Evolutionary conservation across 2,888 invertebrate species (phyloP).

Genomic region (Eupithecia inturbata): DNA sequence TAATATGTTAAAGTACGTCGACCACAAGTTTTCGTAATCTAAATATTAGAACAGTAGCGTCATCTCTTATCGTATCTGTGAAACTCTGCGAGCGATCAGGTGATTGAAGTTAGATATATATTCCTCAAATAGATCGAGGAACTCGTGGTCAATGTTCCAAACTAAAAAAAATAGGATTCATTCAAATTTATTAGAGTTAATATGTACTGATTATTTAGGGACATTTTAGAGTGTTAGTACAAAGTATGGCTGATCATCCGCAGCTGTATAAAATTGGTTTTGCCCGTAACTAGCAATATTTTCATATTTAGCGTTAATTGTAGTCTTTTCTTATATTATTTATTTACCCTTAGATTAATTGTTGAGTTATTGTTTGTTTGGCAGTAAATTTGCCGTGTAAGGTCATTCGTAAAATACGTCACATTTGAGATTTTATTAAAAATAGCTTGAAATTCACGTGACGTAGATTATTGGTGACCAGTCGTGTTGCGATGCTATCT

Average conservation of each 20-base stretch:
- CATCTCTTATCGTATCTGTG: neutral
- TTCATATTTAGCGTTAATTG: conserved; percentile 58
- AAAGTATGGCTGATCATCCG: conserved; percentile 62
- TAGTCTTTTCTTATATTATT: conserved; percentile 65
- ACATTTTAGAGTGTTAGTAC: conserved; percentile 64
- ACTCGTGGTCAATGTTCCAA: conserved; percentile 21
- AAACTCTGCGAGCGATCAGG: conserved; percentile 2
- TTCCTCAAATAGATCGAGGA: neutral
- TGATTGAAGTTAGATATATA: neutral
- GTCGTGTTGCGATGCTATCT: conserved; percentile 26
- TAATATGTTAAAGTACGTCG: conserved; percentile 23
- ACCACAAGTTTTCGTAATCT: conserved; percentile 11
- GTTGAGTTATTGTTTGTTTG: conserved; percentile 72
- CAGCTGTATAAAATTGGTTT: conserved; percentile 67
- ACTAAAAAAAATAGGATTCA: conserved; percentile 32
- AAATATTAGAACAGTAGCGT: conserved; percentile 1
- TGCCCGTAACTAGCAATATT: conserved; percentile 63
- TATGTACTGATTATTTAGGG: conserved; percentile 50
- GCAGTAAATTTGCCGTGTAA: conserved; percentile 47
- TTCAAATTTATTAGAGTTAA: conserved; percentile 49
- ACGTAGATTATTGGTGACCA: conserved; percentile 22
- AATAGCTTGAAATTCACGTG: neutral
- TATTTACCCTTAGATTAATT: conserved; percentile 65
- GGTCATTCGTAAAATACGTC: conserved; percentile 13
- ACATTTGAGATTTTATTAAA: neutral